Evolutionary conservation across 1,140 invertebrate genomes (phyloP).

Genomic region (Trissolcus basalis): DNA sequence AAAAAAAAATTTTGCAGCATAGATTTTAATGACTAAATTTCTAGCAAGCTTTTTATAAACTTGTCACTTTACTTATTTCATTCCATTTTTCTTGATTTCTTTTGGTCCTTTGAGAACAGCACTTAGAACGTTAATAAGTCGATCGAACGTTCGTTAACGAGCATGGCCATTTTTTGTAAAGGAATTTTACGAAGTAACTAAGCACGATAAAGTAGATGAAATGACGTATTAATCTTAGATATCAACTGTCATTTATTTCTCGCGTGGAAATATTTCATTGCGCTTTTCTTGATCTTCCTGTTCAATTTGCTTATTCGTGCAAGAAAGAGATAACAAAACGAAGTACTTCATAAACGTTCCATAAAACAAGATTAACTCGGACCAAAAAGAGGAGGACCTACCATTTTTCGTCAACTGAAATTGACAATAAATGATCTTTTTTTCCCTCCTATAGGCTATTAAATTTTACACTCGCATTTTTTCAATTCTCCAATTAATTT

Average conservation of each 20-base stretch:
- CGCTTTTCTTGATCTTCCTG: conserved; percentile 12
- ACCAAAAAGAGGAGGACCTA: not conserved
- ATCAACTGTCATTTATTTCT: conserved; percentile 39
- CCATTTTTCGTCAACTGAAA: too few species aligned
- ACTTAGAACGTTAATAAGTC: conserved; percentile 54
- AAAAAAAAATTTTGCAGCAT: conserved; percentile 23
- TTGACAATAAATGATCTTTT: too few species aligned
- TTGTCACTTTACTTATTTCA: conserved; percentile 46
- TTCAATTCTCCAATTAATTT: conserved; percentile 5
- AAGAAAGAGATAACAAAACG: conserved; percentile 28
- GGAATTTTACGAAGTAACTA: conserved; percentile 36
- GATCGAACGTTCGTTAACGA: conserved; percentile 54
- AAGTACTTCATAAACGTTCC: conserved; percentile 10
- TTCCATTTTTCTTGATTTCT: conserved; percentile 41
- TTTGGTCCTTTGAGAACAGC: conserved; percentile 23
- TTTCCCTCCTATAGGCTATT: too few species aligned
- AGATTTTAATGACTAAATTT: conserved; percentile 21
- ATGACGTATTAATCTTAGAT: conserved; percentile 51
- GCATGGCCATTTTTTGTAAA: conserved; percentile 36
- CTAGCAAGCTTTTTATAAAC: conserved; percentile 23
- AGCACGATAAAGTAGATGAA: conserved; percentile 33
- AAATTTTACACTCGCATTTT: too few species aligned
- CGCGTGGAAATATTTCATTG: conserved; percentile 11
- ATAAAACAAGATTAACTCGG: not conserved
- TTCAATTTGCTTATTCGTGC: conserved; percentile 38